Evolutionary conservation across 2,888 invertebrate species (phyloP).

Genomic region (Alsophila aescularia): DNA sequence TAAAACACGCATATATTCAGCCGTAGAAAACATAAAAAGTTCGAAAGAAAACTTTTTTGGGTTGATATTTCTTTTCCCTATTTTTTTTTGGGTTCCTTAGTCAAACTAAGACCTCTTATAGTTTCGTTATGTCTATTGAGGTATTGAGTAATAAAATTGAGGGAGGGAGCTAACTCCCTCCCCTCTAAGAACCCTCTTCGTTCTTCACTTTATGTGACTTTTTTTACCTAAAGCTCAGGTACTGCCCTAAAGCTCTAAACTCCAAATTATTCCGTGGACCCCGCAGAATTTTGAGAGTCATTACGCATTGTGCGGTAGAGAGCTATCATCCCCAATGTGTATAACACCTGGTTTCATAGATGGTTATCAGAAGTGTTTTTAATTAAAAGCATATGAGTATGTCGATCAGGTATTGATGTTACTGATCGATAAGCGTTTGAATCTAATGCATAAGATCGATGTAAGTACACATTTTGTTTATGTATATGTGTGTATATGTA

Average conservation of each 20-base stretch:
- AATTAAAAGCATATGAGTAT: slow-evolving; percentile 58
- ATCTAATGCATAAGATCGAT: slow-evolving; percentile 18
- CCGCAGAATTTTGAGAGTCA: slow-evolving; percentile 69
- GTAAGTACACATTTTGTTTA: slow-evolving; percentile 20
- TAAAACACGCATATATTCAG: no score
- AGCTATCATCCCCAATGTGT: slow-evolving; percentile 59
- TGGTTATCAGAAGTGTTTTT: slow-evolving; percentile 68
- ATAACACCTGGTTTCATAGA: slow-evolving; percentile 72
- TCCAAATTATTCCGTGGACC: slow-evolving; percentile 15
- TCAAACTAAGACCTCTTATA: no score
- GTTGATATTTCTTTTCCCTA: no score
- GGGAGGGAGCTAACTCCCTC: no score
- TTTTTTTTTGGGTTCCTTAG: no score
- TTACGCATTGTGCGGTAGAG: slow-evolving; percentile 68
- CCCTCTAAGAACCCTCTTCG: no score
- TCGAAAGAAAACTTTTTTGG: no score
- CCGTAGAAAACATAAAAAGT: no score
- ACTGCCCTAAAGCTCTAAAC: neutral
- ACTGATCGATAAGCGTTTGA: slow-evolving; percentile 29
- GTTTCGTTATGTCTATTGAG: no score
- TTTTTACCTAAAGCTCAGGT: neutral
- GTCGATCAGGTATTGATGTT: slow-evolving; percentile 37
- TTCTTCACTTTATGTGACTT: no score
- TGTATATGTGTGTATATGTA: no score
- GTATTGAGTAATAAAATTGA: no score